These are phyloP conservation scores for Psittacula derbiana DNA, from an alignment of 2,797 vertebrate species.

Conservation along the genomic window DNA sequence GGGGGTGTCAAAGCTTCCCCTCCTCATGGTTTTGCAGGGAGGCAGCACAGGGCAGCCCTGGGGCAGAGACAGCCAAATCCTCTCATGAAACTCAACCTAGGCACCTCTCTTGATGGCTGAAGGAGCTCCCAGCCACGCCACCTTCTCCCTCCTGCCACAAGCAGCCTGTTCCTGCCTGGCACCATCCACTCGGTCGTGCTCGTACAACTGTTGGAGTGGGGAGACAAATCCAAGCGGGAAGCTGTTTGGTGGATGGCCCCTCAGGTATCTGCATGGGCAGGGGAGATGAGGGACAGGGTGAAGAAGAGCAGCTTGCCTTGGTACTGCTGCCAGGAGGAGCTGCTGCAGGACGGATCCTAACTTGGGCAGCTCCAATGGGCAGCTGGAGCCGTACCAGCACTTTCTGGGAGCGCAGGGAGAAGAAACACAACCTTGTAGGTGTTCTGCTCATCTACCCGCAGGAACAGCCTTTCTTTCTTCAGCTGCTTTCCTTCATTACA, in stretches of 20 bases:
- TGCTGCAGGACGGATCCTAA: background rate
- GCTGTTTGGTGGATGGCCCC: background rate
- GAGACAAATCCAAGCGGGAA: background rate
- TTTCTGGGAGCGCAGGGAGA: background rate
- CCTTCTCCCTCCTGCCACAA: background rate
- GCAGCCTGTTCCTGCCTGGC: background rate
- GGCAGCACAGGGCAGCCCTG: background rate
- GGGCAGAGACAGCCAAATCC: background rate
- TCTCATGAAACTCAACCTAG: background rate
- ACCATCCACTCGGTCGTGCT: background rate
- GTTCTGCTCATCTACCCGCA: background rate
- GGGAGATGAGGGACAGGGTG: background rate
- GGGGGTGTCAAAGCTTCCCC: background rate
- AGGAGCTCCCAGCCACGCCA: background rate
- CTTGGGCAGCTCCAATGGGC: background rate
- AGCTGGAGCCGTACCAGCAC: fast-evolving
- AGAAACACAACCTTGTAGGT: background rate
- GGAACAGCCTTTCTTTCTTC: background rate
- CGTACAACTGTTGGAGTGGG: background rate
- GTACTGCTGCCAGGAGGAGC: background rate
- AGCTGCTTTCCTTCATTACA: background rate
- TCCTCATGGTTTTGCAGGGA: background rate
- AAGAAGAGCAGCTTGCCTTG: background rate
- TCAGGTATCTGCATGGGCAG: background rate
- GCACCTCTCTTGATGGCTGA: background rate